Evolutionary conservation across 2,797 vertebrate genomes (phyloP).

Genomic region (Anolis apletophallus): DNA sequence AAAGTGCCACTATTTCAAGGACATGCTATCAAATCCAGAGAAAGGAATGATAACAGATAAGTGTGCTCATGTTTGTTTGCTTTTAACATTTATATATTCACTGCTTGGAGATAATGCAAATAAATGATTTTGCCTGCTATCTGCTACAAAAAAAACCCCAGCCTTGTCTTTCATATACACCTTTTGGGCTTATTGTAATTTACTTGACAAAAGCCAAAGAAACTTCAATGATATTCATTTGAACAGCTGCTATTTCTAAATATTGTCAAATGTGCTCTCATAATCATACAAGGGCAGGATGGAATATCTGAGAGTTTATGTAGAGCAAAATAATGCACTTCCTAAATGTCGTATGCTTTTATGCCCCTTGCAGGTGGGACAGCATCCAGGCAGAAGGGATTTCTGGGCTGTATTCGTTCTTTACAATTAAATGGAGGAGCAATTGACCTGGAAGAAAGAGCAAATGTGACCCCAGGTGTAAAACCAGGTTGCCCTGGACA

Average conservation of each 20-base stretch:
- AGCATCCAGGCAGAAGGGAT: constrained; percentile 93
- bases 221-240: constrained; percentile 3
- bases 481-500: constrained; percentile 90
- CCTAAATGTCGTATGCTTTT: constrained; percentile 12
- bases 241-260: constrained; percentile 8
- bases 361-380: constrained; percentile 86
- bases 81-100: not conserved
- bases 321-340: not conserved
- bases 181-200: not conserved
- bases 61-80: not conserved
- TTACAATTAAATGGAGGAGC: constrained; percentile 89
- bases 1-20: not conserved
- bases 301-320: not conserved
- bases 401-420: constrained; percentile 91
- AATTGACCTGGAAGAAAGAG: constrained; percentile 89
- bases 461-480: constrained; percentile 91
- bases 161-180: constrained; percentile 1
- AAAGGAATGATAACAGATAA: not conserved
- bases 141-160: not conserved
- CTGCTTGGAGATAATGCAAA: not conserved
- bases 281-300: constrained; percentile 9
- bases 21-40: not conserved
- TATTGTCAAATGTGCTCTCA: not conserved
- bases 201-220: constrained; percentile 17
- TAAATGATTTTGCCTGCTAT: not conserved